Percentiles rank a stretch among this genome's conserved stretches.
Evolutionary conservation across 2,888 invertebrate genomes (phyloP).

Genomic region (Apamea sordens): DNA sequence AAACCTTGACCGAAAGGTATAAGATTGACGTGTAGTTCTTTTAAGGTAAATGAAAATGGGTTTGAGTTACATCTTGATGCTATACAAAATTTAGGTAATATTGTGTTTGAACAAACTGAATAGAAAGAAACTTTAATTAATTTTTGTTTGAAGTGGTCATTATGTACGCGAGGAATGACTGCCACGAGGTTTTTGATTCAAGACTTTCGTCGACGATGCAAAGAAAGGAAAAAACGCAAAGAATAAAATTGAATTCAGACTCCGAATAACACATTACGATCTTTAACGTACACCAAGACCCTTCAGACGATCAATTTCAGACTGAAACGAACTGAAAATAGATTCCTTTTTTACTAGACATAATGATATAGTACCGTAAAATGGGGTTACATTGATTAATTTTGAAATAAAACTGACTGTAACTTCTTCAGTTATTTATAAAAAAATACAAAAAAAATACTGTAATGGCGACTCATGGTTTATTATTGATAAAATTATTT

Average conservation of each 20-base stretch:
- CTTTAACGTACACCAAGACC: not conserved
- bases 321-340: not conserved
- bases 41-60: not conserved
- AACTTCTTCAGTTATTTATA: no score
- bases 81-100: slow-evolving; percentile 43
- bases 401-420: no score
- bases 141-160: slow-evolving; percentile 28
- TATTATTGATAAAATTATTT: no score
- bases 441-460: no score
- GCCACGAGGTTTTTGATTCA: not conserved
- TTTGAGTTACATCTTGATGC: slow-evolving; percentile 34
- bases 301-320: not conserved
- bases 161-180: not conserved
- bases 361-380: slow-evolving; percentile 4
- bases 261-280: not conserved
- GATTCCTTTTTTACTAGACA: not conserved
- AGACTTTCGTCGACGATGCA: not conserved
- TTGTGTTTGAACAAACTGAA: slow-evolving; percentile 48
- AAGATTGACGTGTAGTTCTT: not conserved
- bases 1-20: not conserved
- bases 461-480: no score
- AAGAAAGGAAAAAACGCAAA: not conserved
- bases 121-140: slow-evolving; percentile 40
- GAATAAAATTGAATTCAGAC: not conserved
- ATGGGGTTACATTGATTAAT: no score